These are phyloP conservation scores for Eudyptes chrysolophus DNA, from an alignment of 2,113 vertebrate species.

Conservation along the genomic window DNA sequence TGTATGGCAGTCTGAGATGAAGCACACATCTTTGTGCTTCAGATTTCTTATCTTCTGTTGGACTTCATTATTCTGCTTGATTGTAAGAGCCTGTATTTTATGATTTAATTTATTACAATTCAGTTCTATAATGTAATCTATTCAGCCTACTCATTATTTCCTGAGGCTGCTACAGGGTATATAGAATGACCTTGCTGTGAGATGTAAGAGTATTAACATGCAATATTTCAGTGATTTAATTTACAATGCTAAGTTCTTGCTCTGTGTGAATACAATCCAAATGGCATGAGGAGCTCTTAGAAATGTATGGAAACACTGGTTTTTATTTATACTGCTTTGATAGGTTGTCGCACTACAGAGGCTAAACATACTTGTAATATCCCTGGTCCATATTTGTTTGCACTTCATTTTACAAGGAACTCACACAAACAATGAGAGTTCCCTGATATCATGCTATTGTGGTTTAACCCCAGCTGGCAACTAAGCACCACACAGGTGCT, in stretches of 20 bases:
- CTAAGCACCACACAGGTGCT: no score
- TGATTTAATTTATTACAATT: conserved; percentile 26
- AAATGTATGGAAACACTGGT: neutral
- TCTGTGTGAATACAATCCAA: neutral
- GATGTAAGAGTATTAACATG: neutral
- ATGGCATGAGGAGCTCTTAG: neutral
- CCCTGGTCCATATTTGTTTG: neutral
- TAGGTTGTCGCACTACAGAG: neutral
- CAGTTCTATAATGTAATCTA: neutral
- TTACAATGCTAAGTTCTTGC: neutral
- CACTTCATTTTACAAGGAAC: neutral
- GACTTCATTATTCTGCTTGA: neutral
- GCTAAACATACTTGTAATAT: neutral
- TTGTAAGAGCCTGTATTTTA: neutral
- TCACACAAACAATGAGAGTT: neutral
- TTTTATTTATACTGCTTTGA: neutral
- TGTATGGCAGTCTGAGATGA: neutral
- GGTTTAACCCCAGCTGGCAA: neutral
- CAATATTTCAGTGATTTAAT: neutral
- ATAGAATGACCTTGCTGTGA: neutral
- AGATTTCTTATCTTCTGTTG: neutral
- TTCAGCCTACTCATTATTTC: conserved; percentile 29
- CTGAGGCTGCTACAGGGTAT: neutral
- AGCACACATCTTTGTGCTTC: neutral
- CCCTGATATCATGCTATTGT: neutral